Evolutionary conservation across 2,113 vertebrate genomes (phyloP), one percentile per base, ranked within the genome.

Genomic region (Nibea albiflora): DNA sequence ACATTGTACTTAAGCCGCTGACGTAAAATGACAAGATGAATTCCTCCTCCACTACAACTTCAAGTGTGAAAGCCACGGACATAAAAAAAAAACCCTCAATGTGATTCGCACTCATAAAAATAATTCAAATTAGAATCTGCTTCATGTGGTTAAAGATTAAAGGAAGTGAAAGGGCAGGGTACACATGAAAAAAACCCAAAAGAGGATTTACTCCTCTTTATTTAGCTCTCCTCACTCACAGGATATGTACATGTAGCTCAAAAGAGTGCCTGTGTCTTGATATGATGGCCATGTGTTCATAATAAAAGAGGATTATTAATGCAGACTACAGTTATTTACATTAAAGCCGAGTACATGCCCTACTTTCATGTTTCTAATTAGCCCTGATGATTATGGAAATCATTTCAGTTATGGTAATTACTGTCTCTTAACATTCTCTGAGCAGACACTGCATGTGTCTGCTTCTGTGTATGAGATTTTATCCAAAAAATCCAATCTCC

Each of bases 341-440:
- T 76, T 80, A 52, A 31, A 63, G 35, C 31, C 0, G 17, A 72
- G 65, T 28, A 47, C 74, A 56, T 79, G 56, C 28, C 44, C 68
- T 75, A 63, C 72, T 78, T 88, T 79, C 54, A 72, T 68, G 61
- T 78, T 65, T 80, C 49, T 76, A 74, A 80, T 83, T 76, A 84
- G 28, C 39, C 11, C 1, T 26, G 7, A 70, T 73, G n/a, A 86
- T 84, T 74, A 88, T 80, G 63, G 73, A 86, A 78, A 86, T 78
- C 7, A 78, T 75, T 74, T 57, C 52, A 72, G 22, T 42, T 53
- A 53, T 68, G 78, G 47, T 79, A 75, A 89, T 86, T 49, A 77
- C 49, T 7, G 11, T 11, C 35, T 56, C 0, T 58, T 50, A 39
- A 49, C 22, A 67, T 46, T 81, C 46, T 72, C 57, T 10, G 8